A percentile compares a stretch with the other conserved stretches of the same genome.
Evolutionary conservation across 92 coral and sea anemone genomes (phyloP).

Genomic region (Ricordea florida): DNA sequence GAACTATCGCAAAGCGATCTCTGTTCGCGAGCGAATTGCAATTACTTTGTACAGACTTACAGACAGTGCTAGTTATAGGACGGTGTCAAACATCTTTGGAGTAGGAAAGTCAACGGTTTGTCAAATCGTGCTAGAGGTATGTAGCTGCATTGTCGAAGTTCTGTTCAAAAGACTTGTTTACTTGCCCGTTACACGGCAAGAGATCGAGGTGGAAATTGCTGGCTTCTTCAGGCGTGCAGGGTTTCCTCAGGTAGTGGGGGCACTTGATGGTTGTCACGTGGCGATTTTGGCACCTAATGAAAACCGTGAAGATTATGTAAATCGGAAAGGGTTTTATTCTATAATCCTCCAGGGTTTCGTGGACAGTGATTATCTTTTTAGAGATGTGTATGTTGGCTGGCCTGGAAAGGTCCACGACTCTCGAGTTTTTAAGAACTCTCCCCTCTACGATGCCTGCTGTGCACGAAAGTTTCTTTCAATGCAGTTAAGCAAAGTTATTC

Average conservation of each 20-base stretch:
- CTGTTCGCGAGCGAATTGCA: too few species aligned
- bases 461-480: slow-evolving; percentile 48
- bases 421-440: slow-evolving; percentile 49
- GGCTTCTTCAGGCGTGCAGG: slow-evolving; percentile 30
- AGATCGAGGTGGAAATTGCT: slow-evolving; percentile 18
- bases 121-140: slow-evolving; percentile 23
- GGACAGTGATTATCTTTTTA: slow-evolving; percentile 36
- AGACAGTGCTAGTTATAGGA: slow-evolving; percentile 43
- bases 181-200: slow-evolving; percentile 23
- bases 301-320: slow-evolving; percentile 25
- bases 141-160: slow-evolving; percentile 12
- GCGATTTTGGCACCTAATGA: slow-evolving; percentile 34
- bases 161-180: slow-evolving; percentile 14
- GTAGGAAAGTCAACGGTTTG: slow-evolving; percentile 48
- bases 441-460: slow-evolving; percentile 45
- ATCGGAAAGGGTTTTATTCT: slow-evolving; percentile 20
- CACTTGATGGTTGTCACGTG: too few species aligned
- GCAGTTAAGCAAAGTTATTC: slow-evolving; percentile 24
- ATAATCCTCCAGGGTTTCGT: slow-evolving; percentile 41
- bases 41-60: slow-evolving; percentile 38
- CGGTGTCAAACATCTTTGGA: slow-evolving; percentile 35
- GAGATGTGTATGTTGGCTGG: slow-evolving; percentile 50
- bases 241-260: slow-evolving; percentile 44
- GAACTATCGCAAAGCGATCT: slow-evolving; percentile 46
- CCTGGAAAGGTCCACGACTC: slow-evolving; percentile 62